Evolutionary conservation across 2,113 vertebrate genomes (phyloP), one percentile per base, ranked within the genome.

Genomic region (Leptodactylus fuscus): DNA sequence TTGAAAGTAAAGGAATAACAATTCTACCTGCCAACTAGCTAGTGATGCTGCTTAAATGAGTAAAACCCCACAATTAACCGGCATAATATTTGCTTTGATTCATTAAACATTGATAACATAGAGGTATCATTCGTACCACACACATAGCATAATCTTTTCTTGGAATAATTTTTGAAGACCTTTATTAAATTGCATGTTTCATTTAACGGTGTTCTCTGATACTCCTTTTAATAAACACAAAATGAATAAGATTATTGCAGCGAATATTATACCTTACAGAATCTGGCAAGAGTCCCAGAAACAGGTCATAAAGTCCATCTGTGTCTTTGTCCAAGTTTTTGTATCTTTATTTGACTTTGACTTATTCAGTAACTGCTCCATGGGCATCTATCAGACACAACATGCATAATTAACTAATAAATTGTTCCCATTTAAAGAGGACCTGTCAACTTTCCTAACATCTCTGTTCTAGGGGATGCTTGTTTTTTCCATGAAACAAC

Each of bases 281-380:
- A 67, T 67, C 13, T 81, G 79, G 79, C 58, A 58, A 46, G n/a
- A 11, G 9, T 81, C 79, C 79, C 79, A 81, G 79, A 81, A 15
- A 32, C 79, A 81, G 79, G 79, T 81, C 79, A 81, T 81, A 81
- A 81, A 81, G 79, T 81, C 58, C 58, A 81, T 81, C 38, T 29
- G 38, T 65, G 58, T 48, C 58, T 81, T 81, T 81, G 58, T 48
- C 58, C 24, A 67, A 67, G 38, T 65, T 67, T 65, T 67, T 81
- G 60, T 48, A 67, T 81, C 60, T 62, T 81, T 41, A 67, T 81
- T 81, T 67, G 78, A 67, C 38, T 81, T 62, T 81, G 55, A 62
- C 58, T 44, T 67, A n/a, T 65, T 67, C 36, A 32, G n/a, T 29
- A 81, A 27, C 48, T 27, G 27, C 24, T 27, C 20, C 10, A 32